Evolutionary conservation across 2,113 vertebrate species (phyloP).

Genomic region (Eolophus roseicapilla): DNA sequence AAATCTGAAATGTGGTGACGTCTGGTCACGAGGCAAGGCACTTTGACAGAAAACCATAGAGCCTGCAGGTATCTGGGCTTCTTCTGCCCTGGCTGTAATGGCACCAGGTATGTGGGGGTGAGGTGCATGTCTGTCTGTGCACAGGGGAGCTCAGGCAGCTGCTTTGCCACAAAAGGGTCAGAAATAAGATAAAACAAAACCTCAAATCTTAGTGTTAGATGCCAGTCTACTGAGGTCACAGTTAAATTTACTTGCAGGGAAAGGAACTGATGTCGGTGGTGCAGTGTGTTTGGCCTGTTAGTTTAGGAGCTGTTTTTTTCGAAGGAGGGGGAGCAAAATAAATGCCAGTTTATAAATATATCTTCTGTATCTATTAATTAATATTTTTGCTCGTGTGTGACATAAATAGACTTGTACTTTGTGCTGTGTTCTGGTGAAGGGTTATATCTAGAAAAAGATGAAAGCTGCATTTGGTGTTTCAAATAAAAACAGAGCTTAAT

Average conservation of each 20-base stretch:
- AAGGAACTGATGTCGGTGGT: not conserved
- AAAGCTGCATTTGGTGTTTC: conserved; percentile 47
- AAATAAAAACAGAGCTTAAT: conserved; percentile 39
- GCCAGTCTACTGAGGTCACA: conserved; percentile 38
- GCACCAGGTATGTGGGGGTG: not conserved
- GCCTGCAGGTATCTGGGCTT: not conserved
- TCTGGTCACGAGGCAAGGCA: not conserved
- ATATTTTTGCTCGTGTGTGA: conserved; percentile 31
- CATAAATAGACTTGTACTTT: conserved; percentile 21
- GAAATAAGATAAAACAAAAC: conserved; percentile 38
- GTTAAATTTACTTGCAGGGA: conserved; percentile 47
- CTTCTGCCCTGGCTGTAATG: not conserved
- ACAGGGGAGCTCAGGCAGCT: not conserved
- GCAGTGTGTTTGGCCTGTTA: conserved; percentile 20
- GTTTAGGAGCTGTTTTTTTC: conserved; percentile 8
- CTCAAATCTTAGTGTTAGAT: conserved; percentile 20
- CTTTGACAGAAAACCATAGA: not conserved
- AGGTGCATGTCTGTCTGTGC: accelerated
- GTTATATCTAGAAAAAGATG: conserved; percentile 24
- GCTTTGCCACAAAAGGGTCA: not conserved
- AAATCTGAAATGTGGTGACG: not conserved
- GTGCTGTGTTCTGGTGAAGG: not conserved
- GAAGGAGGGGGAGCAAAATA: conserved; percentile 26
- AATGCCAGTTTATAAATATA: not conserved
- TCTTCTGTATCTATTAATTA: conserved; percentile 32